These are phyloP conservation scores for Thaleichthys pacificus DNA, from an alignment of 2,797 vertebrate genomes.

Conservation along the genomic window DNA sequence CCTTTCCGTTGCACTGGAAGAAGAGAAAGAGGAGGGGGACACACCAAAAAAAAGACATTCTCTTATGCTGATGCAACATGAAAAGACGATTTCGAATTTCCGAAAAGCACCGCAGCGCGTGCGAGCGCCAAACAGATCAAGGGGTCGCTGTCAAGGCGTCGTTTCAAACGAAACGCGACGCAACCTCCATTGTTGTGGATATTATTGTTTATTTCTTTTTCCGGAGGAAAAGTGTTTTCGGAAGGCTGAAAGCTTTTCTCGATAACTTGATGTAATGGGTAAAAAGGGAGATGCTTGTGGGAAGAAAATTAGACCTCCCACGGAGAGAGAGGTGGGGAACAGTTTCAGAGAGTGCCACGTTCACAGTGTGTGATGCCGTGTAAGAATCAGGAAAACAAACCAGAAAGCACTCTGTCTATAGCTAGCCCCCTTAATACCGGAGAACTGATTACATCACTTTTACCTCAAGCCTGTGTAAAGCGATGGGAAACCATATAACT, in stretches of 20 bases:
- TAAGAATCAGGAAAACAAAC: too few relatives aligned
- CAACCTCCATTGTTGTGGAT: constrained; percentile 42
- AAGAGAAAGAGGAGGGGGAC: constrained; percentile 25
- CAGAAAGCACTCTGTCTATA: too few relatives aligned
- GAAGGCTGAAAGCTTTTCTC: constrained; percentile 14
- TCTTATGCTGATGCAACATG: constrained; percentile 43
- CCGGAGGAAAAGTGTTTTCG: constrained; percentile 23
- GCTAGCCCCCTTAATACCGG: too few relatives aligned
- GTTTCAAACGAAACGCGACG: constrained; percentile 36
- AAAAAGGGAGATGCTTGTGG: constrained; percentile 24
- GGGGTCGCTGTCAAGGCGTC: constrained; percentile 51
- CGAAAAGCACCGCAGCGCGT: too few relatives aligned
- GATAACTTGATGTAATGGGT: constrained; percentile 35
- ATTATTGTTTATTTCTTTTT: constrained; percentile 21
- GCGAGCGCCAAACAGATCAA: constrained; percentile 46
- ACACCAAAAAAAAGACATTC: not conserved
- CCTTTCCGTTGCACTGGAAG: constrained; percentile 45
- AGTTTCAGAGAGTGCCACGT: not conserved
- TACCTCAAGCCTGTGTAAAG: too few relatives aligned
- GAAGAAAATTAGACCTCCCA: not conserved
- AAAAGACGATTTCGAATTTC: constrained; percentile 49
- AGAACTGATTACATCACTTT: too few relatives aligned
- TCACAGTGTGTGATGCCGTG: too few relatives aligned
- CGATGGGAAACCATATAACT: too few relatives aligned
- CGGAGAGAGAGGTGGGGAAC: not conserved